Percentiles rank a stretch among this genome's conserved stretches.
Evolutionary conservation across 2,797 vertebrate genomes (phyloP).

Genomic region (Gymnothorax javanicus): DNA sequence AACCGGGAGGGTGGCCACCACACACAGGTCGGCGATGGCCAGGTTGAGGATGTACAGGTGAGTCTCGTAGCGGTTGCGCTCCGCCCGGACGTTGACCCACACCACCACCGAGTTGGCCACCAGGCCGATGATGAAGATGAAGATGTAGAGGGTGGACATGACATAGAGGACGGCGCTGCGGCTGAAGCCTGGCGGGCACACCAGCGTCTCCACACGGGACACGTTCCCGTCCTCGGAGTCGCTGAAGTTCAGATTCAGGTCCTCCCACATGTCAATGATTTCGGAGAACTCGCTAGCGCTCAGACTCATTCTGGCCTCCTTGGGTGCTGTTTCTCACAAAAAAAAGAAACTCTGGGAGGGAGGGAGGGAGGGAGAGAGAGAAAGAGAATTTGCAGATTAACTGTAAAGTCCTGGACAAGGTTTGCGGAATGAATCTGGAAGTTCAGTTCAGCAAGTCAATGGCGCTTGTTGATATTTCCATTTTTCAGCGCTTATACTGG

Average conservation of each 20-base stretch:
- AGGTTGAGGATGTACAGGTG: conserved; percentile 93
- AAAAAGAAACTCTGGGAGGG: conserved; percentile 43
- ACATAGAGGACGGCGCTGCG: conserved; percentile 80
- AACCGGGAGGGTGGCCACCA: conserved; percentile 87
- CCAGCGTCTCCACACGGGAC: conserved; percentile 76
- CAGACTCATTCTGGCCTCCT: conserved; percentile 67
- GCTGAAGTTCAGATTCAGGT: conserved; percentile 85
- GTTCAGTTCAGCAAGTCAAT: not conserved
- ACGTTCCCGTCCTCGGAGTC: conserved; percentile 69
- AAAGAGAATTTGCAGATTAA: conserved; percentile 30
- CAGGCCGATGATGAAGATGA: conserved; percentile 89
- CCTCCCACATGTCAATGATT: conserved; percentile 44
- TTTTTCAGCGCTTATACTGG: not conserved
- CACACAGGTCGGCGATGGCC: conserved; percentile 88
- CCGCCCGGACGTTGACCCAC: conserved; percentile 90
- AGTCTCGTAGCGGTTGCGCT: conserved; percentile 85
- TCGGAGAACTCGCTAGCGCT: conserved; percentile 71
- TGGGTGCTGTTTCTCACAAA: not conserved
- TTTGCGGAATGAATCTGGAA: not conserved
- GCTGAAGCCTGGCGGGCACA: conserved; percentile 77
- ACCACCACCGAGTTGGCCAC: conserved; percentile 89
- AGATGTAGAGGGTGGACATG: conserved; percentile 86
- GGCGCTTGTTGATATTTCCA: not conserved
- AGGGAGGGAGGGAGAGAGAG: conserved; percentile 7
- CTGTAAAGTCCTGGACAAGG: not conserved